phyloP scores from a whole-genome alignment of 1,140 invertebrate genomes.

The Acyrthosiphon pisum region DNA sequence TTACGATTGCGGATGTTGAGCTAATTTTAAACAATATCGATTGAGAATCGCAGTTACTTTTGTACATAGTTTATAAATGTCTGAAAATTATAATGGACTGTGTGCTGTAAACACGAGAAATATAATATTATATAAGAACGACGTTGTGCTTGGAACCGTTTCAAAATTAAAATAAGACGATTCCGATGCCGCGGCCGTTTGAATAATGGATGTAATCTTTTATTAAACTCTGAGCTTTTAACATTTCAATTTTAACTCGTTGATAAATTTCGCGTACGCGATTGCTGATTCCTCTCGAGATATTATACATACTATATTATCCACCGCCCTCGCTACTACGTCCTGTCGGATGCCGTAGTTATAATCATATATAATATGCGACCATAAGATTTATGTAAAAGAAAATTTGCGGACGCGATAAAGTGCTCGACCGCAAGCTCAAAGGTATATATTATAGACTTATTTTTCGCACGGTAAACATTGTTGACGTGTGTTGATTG shows the following conservation, averaged over 20 bases:
- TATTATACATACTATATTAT: too few species aligned
- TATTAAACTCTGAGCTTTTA: slow-evolving; percentile 11
- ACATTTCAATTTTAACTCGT: neutral
- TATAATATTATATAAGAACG: slow-evolving; percentile 2
- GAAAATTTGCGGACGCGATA: neutral
- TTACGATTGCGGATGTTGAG: neutral
- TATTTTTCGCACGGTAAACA: neutral
- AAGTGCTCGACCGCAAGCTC: neutral
- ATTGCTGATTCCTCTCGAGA: neutral
- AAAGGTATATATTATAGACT: neutral
- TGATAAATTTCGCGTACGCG: neutral
- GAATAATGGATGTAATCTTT: neutral
- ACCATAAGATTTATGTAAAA: neutral
- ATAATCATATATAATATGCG: neutral
- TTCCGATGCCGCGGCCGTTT: neutral
- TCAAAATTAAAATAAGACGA: slow-evolving; percentile 24
- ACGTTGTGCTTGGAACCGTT: slow-evolving; percentile 16
- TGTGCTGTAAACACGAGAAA: neutral
- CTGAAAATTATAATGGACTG: neutral
- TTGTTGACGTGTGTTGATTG: neutral
- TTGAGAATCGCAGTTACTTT: neutral
- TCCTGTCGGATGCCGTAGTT: neutral
- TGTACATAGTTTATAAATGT: neutral
- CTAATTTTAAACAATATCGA: slow-evolving; percentile 8
- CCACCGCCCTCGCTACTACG: neutral